Evolutionary conservation across 2,797 vertebrate species (phyloP).

Genomic region (Artibeus jamaicensis): DNA sequence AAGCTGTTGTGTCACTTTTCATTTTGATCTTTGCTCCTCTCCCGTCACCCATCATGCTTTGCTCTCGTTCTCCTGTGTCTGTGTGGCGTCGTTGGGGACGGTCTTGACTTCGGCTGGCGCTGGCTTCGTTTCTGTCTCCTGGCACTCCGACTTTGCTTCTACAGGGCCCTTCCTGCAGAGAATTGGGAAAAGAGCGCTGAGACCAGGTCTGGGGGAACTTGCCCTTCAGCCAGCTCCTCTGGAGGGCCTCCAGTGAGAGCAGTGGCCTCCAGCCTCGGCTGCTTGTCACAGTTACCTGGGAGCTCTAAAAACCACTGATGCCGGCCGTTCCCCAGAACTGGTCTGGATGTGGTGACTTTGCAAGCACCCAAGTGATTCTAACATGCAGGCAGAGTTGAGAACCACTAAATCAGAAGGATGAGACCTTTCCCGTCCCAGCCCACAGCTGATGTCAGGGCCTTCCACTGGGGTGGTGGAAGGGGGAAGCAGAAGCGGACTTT

Average conservation of each 20-base stretch:
- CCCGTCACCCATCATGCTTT: constrained; percentile 91
- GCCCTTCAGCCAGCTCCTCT: neutral
- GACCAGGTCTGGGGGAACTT: neutral
- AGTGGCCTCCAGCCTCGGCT: neutral
- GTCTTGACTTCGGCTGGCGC: constrained; percentile 87
- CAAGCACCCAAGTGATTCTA: neutral
- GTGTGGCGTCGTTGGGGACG: constrained; percentile 92
- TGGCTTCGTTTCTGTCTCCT: constrained; percentile 88
- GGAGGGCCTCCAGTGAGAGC: neutral
- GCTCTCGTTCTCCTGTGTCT: constrained; percentile 91
- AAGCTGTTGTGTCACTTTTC: constrained; percentile 85
- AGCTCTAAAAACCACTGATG: neutral
- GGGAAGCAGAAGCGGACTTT: neutral
- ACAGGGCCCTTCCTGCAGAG: constrained; percentile 88
- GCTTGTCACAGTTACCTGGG: neutral
- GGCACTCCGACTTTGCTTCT: constrained; percentile 88
- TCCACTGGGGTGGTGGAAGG: no score
- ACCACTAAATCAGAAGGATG: neutral
- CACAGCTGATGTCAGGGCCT: neutral
- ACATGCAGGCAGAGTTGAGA: neutral
- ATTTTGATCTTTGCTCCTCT: constrained; percentile 73
- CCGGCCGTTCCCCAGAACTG: neutral
- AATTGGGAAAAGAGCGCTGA: constrained; percentile 72
- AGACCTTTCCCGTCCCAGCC: neutral
- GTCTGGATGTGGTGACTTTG: neutral